These are phyloP conservation scores for Automeris io DNA, from an alignment of 2,888 invertebrate genomes.

Conservation along the genomic window DNA sequence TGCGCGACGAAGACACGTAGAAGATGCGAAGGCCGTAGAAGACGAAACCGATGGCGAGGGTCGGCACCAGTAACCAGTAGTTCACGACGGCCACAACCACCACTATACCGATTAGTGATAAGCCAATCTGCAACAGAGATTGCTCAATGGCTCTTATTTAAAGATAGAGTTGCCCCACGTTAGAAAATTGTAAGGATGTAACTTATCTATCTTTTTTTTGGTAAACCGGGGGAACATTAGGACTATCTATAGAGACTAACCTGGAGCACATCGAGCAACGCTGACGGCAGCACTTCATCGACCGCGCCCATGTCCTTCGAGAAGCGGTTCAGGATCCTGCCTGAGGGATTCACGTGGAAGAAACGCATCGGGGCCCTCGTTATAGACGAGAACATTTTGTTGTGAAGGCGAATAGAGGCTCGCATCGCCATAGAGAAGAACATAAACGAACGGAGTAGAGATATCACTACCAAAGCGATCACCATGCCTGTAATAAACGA, in stretches of 20 bases:
- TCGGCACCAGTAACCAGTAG: slow-evolving; percentile 84
- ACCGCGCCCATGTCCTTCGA: slow-evolving; percentile 91
- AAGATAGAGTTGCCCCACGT: too few relatives aligned
- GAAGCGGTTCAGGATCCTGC: slow-evolving; percentile 90
- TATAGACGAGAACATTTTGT: slow-evolving; percentile 89
- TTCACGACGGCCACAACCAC: slow-evolving; percentile 87
- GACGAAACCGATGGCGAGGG: slow-evolving; percentile 80
- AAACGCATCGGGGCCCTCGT: slow-evolving; percentile 89
- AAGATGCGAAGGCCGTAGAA: slow-evolving; percentile 86
- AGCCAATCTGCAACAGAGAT: slow-evolving; percentile 88
- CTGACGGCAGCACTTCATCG: slow-evolving; percentile 79
- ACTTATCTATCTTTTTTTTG: neutral
- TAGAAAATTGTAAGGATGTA: too few relatives aligned
- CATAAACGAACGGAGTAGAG: slow-evolving; percentile 71
- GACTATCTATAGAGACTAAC: slow-evolving; percentile 19
- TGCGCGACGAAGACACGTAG: slow-evolving; percentile 87
- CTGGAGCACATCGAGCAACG: slow-evolving; percentile 79
- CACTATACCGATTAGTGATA: slow-evolving; percentile 87
- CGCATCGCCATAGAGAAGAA: slow-evolving; percentile 82
- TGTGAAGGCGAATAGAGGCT: slow-evolving; percentile 87
- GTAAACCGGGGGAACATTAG: neutral
- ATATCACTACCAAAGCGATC: slow-evolving; percentile 62
- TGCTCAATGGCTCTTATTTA: too few relatives aligned
- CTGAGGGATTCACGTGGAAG: slow-evolving; percentile 91
- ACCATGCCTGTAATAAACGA: slow-evolving; percentile 64